A percentile compares a stretch with the other conserved stretches of the same genome.
phyloP scores from a whole-genome alignment of 2,797 vertebrate genomes.

The Balearica regulorum region DNA sequence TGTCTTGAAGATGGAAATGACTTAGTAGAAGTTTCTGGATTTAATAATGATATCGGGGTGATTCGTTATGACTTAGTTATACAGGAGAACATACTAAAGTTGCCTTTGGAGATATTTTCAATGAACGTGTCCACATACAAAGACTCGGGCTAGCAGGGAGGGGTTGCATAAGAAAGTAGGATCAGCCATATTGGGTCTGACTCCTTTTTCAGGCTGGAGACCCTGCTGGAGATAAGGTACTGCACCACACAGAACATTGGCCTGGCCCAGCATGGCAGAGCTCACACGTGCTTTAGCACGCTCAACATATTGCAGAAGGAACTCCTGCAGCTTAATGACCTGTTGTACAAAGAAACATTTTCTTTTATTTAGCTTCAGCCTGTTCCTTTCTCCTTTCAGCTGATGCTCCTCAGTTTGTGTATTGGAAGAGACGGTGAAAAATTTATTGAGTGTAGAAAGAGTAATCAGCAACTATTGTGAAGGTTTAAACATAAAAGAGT shows the following conservation, averaged over 20 bases:
- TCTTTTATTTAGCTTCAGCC: background rate
- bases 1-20: background rate
- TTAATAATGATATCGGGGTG: background rate
- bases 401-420: background rate
- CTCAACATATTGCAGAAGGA: background rate
- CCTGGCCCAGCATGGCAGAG: background rate
- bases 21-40: background rate
- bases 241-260: background rate
- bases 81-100: background rate
- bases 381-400: background rate
- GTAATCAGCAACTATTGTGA: background rate
- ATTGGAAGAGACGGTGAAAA: background rate
- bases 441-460: background rate
- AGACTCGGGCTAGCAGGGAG: background rate
- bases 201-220: background rate
- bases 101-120: background rate
- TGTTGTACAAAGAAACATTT: background rate
- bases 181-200: background rate
- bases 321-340: background rate
- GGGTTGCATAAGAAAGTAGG: background rate
- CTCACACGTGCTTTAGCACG: fast-evolving
- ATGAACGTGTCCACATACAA: background rate
- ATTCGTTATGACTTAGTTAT: background rate
- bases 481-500: background rate
- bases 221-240: background rate